A percentile compares a stretch with the other conserved stretches of the same genome.
These are phyloP conservation scores for Geodia barretti DNA, from an alignment of 37 sponge, comb jelly and placozoan species.

Conservation along the genomic window DNA sequence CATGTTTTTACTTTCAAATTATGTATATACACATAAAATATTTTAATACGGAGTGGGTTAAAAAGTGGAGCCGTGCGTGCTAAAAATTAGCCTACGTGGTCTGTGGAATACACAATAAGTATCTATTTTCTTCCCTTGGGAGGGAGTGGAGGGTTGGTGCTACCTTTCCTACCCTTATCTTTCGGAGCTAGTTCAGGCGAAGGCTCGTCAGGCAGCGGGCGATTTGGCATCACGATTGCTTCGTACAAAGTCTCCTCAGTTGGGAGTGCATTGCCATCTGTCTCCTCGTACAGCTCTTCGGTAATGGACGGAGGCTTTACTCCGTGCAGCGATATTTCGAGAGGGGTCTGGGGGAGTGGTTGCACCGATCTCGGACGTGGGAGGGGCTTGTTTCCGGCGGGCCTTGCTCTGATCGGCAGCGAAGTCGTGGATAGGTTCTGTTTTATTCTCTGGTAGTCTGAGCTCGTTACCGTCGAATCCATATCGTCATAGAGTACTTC, in stretches of 20 bases:
- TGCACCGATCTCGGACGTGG: slow-evolving; percentile 5
- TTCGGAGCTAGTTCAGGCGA: not conserved
- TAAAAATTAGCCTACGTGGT: not conserved
- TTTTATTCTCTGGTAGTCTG: not conserved
- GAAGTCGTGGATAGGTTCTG: not conserved
- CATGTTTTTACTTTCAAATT: not conserved
- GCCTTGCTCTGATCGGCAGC: not conserved
- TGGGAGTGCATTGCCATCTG: slow-evolving; percentile 4
- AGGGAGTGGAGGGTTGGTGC: slow-evolving; percentile 1
- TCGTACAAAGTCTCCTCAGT: slow-evolving; percentile 51
- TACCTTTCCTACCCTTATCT: no score
- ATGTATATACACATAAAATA: not conserved
- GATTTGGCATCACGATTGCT: not conserved
- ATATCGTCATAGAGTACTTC: slow-evolving; percentile 5
- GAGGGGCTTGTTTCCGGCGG: slow-evolving; percentile 12
- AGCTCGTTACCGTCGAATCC: not conserved
- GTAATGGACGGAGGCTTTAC: not conserved
- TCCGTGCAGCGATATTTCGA: slow-evolving; percentile 16
- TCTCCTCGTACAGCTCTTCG: slow-evolving; percentile 26
- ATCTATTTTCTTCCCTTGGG: not conserved
- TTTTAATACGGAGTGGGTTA: not conserved
- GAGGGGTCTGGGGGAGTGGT: slow-evolving; percentile 26
- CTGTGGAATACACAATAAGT: not conserved
- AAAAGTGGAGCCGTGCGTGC: not conserved
- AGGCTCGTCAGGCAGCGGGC: not conserved